Conservation (phyloP, 2,888 invertebrate genomes). For the Drosophila setosimentum region DNA sequence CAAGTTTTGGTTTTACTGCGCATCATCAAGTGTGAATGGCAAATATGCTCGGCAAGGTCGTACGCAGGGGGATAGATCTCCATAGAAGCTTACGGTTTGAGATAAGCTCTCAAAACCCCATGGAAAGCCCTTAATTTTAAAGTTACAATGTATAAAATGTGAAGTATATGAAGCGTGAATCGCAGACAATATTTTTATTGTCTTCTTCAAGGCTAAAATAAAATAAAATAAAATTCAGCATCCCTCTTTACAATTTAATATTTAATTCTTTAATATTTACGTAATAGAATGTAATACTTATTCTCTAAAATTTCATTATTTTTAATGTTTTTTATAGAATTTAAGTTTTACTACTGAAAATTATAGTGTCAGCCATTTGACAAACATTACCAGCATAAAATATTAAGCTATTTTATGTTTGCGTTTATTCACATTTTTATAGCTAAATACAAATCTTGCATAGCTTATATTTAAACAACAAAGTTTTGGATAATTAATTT, state of each 20-base stretch:
- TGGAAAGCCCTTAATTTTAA: not conserved
- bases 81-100: not conserved
- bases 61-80: not conserved
- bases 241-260: too few relatives aligned
- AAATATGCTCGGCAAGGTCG: conserved; percentile 34
- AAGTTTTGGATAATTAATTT: not conserved
- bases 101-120: not conserved
- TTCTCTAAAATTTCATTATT: too few relatives aligned
- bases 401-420: not conserved
- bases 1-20: conserved; percentile 32
- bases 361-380: not conserved
- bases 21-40: conserved; percentile 13
- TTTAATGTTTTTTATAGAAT: not conserved
- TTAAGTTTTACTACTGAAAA: not conserved
- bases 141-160: not conserved
- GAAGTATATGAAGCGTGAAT: not conserved
- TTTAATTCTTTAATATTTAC: too few relatives aligned
- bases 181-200: not conserved
- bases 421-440: not conserved
- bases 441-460: not conserved
- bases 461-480: not conserved
- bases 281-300: too few relatives aligned
- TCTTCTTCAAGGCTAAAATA: not conserved
- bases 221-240: not conserved
- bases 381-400: not conserved